Evolutionary conservation across 2,113 vertebrate genomes (phyloP).

Genomic region (Noctilio leporinus): DNA sequence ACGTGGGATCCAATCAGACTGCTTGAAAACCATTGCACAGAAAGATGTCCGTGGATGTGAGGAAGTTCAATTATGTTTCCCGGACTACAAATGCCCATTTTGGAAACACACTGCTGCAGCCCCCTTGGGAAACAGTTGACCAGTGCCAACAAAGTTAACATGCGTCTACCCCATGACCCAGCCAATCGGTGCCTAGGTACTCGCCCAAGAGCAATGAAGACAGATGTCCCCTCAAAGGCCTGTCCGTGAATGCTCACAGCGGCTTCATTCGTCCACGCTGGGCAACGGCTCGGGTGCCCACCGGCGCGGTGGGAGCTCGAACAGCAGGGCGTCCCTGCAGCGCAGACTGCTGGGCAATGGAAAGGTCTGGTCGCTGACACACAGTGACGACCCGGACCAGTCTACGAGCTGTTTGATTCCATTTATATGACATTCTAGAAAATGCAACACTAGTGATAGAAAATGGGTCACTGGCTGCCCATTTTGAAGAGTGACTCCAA

Average conservation of each 20-base stretch:
- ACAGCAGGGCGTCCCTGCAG: accelerated
- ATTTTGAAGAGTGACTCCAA: not conserved
- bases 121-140: not conserved
- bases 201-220: not conserved
- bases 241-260: not conserved
- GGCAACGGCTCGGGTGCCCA: not conserved
- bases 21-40: not conserved
- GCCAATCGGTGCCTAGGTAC: not conserved
- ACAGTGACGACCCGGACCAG: accelerated
- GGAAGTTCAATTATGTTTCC: not conserved
- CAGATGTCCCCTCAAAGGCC: not conserved
- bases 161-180: accelerated
- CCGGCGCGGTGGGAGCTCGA: not conserved
- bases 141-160: not conserved
- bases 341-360: accelerated
- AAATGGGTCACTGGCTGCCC: not conserved
- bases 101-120: not conserved
- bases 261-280: not conserved
- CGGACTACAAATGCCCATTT: not conserved
- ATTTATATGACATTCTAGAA: not conserved
- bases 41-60: not conserved
- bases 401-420: not conserved
- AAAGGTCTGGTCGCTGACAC: not conserved
- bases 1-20: not conserved
- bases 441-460: not conserved